Base-by-base conservation (phyloP, 2,888 invertebrate species). In the Eilema depressum region DNA sequence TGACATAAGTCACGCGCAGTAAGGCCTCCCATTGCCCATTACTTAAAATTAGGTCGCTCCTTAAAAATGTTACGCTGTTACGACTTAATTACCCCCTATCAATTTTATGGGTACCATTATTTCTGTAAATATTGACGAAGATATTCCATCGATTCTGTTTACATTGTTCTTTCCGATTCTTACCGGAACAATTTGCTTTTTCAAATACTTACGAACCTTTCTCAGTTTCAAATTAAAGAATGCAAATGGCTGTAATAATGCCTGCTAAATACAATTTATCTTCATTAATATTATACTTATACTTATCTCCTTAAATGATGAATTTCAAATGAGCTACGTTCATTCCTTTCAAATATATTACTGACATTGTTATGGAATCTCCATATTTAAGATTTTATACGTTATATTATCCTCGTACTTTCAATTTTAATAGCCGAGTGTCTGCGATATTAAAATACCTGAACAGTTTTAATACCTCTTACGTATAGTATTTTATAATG, bases 31-130 rank as follows among this genome's bases (percentile, higher is more conserved):
- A 71, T 69, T 73, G 74, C 47, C 25, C 67, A 71, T 69, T 73
- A 75, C 75, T 75, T 80, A 71, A 74, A 75, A 66, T 56, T 69
- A 72, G 69, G 37, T 47, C 20, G 30, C 65, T 61, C 68, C 69
- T 70, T 56, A 30, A 70, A 66, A 66, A 72, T 7, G 53, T 59
- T 47, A 67, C 47, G 41, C 63, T 69, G 63, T 77, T 57, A 74
- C 63, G 71, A 17, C 70, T 70, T 76, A 71, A 75, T 71, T 76
- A 74, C 59, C 65, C 66, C 28, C 59, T 67, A 67, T 65, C 61
- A 70, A 67, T 74, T 74, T 72, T 61, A 64, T 57, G 59, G 64
- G 61, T 26, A 10, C 37, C 66, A 77, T 78, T 73, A 74, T 76
- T 71, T 70, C 41, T 23, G 37, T 68, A 61, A 73, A 69, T 69